Percentiles rank a stretch among this genome's conserved stretches.
These are phyloP conservation scores for Neopelma chrysocephalum DNA, from an alignment of 2,797 vertebrate genomes.

Conservation along the genomic window DNA sequence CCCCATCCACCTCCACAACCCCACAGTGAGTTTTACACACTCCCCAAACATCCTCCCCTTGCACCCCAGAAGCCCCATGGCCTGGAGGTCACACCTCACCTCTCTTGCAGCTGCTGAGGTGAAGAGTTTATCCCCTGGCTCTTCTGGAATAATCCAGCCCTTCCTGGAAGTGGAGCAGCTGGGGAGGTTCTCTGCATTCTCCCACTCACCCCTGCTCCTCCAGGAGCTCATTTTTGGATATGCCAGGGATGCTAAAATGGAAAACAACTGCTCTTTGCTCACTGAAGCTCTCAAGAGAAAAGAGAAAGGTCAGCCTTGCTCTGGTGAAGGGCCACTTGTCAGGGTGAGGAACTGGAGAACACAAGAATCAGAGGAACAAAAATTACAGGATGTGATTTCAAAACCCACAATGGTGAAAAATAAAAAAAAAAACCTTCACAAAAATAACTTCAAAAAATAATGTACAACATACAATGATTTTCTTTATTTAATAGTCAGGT, in stretches of 20 bases:
- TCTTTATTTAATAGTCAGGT: neutral
- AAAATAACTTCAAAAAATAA: neutral
- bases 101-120: neutral
- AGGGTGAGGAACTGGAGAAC: too few species aligned
- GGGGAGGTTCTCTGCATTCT: neutral
- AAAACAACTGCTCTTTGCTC: too few species aligned
- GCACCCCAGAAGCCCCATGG: neutral
- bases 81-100: neutral
- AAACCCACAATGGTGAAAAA: neutral
- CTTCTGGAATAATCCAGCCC: neutral
- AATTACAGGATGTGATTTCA: neutral
- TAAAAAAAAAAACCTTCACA: neutral
- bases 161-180: fast-evolving
- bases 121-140: neutral
- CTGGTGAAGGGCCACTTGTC: too few species aligned
- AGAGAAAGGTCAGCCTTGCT: too few species aligned
- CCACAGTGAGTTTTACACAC: neutral
- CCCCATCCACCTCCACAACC: neutral
- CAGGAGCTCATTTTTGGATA: too few species aligned
- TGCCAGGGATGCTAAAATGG: too few species aligned
- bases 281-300: too few species aligned
- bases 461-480: neutral
- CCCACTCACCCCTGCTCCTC: fast-evolving
- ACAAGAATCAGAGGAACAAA: neutral
- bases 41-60: neutral